A percentile compares a stretch with the other conserved stretches of the same genome.
Conservation (phyloP, 2,113 vertebrate species). For the Chauna torquata region DNA sequence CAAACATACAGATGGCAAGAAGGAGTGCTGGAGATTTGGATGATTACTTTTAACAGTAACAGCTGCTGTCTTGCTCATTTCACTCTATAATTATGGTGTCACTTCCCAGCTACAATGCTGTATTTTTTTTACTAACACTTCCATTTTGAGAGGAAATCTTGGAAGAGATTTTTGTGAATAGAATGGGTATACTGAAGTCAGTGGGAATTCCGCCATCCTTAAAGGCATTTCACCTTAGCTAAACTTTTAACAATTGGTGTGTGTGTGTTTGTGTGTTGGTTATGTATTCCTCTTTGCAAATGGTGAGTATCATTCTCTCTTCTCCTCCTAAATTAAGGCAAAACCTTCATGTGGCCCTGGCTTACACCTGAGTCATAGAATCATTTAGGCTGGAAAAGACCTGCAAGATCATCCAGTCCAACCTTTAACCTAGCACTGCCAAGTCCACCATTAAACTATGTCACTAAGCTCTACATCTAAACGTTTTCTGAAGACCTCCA, state of each 20-base stretch:
- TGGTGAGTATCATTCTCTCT: background rate
- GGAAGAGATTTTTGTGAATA: background rate
- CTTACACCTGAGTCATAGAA: background rate
- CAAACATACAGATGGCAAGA: background rate
- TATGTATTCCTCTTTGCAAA: background rate
- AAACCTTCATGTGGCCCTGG: background rate
- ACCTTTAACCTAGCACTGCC: no score
- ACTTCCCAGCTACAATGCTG: background rate
- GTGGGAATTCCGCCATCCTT: background rate
- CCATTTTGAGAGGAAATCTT: background rate
- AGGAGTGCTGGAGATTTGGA: background rate
- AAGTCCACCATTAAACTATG: no score
- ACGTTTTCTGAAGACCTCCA: no score
- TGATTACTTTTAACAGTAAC: background rate
- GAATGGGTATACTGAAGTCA: background rate
- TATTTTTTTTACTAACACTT: background rate
- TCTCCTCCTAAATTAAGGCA: background rate
- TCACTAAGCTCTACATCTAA: no score
- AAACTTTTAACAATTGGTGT: background rate
- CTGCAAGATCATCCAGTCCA: no score
- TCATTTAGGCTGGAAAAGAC: no score
- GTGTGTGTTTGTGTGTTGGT: background rate
- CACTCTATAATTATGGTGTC: background rate
- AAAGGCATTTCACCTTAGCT: background rate
- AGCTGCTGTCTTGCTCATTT: background rate